Evolutionary conservation across 2,797 vertebrate genomes (phyloP).

Genomic region (Orestias chungarensis): DNA sequence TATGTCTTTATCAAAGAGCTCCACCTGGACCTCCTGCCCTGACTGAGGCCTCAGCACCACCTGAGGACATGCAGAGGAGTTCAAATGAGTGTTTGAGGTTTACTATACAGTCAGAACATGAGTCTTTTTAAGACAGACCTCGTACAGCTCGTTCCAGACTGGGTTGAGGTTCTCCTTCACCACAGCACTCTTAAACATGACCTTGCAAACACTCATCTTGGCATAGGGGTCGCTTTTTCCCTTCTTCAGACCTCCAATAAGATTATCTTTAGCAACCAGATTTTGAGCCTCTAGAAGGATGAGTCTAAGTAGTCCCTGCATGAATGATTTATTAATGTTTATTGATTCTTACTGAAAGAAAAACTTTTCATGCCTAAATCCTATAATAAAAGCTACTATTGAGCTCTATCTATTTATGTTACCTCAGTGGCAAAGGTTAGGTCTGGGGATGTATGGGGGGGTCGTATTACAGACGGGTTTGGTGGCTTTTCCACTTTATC

Average conservation of each 20-base stretch:
- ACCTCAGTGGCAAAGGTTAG: slow-evolving; percentile 86
- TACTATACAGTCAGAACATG: background rate
- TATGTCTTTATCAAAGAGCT: slow-evolving; percentile 90
- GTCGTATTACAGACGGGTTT: slow-evolving; percentile 51
- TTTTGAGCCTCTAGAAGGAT: slow-evolving; percentile 88
- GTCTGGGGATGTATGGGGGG: slow-evolving; percentile 80
- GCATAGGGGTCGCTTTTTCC: slow-evolving; percentile 94
- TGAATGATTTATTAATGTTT: background rate
- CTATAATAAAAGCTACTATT: background rate
- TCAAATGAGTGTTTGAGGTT: background rate
- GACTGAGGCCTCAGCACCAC: slow-evolving; percentile 80
- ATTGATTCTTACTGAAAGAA: background rate
- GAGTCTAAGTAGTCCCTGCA: slow-evolving; percentile 87
- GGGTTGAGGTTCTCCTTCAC: slow-evolving; percentile 89
- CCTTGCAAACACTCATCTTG: slow-evolving; percentile 79
- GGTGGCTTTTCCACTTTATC: slow-evolving; percentile 60
- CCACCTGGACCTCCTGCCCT: slow-evolving; percentile 84
- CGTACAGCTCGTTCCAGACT: slow-evolving; percentile 90
- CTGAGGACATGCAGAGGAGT: slow-evolving; percentile 61
- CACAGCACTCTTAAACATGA: slow-evolving; percentile 83
- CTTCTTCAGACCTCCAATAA: slow-evolving; percentile 82
- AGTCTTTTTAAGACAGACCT: slow-evolving; percentile 74
- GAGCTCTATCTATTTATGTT: slow-evolving; percentile 12
- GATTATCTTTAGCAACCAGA: slow-evolving; percentile 89
- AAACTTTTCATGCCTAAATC: background rate